Conservation (phyloP, 2,113 vertebrate genomes). For the Natator depressus region DNA sequence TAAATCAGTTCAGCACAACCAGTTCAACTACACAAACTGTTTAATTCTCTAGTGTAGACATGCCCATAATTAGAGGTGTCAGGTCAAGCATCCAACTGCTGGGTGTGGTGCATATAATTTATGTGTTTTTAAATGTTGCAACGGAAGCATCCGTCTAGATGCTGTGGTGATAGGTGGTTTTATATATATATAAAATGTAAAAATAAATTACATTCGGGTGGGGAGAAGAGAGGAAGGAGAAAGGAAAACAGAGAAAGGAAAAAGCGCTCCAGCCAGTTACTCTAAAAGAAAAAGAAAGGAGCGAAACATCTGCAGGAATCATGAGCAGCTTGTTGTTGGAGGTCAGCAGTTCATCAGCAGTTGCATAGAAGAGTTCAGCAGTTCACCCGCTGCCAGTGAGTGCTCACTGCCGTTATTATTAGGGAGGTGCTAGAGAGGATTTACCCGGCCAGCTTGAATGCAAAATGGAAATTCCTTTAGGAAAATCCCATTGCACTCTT, state of each 20-base stretch:
- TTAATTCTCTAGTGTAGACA: background rate
- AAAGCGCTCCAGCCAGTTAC: background rate
- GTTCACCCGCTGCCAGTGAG: background rate
- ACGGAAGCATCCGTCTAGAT: constrained; percentile 7
- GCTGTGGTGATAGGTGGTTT: constrained; percentile 17
- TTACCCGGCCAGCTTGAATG: constrained; percentile 12
- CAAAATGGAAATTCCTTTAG: background rate
- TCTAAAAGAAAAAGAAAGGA: background rate
- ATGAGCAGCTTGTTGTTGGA: background rate
- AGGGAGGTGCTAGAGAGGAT: background rate
- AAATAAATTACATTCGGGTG: background rate
- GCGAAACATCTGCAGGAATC: constrained; percentile 40
- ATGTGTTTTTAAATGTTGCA: constrained; percentile 22
- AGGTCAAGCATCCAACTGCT: background rate
- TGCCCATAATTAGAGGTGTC: background rate
- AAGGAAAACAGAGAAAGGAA: constrained; percentile 51
- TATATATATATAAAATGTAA: background rate
- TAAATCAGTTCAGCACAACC: background rate
- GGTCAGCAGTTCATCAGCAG: constrained; percentile 18
- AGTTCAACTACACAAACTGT: background rate
- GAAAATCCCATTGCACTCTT: background rate
- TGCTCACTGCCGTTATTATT: background rate
- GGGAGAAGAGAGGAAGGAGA: constrained; percentile 34
- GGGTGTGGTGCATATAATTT: background rate
- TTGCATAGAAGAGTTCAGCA: background rate